Conservation (phyloP, 2,797 vertebrate species). For the Petrocephalus schoutedeni region DNA sequence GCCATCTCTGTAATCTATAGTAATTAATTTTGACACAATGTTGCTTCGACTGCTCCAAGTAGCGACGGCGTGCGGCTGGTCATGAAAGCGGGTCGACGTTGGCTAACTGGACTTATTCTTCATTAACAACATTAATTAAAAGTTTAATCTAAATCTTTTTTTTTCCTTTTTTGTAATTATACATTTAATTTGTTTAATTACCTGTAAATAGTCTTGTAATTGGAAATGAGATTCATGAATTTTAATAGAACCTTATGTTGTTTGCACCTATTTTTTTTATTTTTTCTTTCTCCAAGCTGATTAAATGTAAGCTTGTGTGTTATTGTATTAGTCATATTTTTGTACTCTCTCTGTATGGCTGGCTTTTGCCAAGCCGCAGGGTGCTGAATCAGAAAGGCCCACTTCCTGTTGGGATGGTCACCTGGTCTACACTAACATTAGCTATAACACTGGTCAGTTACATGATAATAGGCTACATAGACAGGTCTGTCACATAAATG, state of each 20-base stretch:
- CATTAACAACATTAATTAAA: conserved; percentile 12
- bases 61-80: not conserved
- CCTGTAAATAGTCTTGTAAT: not conserved
- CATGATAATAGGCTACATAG: not conserved
- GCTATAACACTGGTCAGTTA: not conserved
- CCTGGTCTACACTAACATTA: not conserved
- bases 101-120: conserved; percentile 11
- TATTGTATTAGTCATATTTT: not conserved
- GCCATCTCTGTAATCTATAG: not conserved
- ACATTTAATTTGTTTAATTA: conserved; percentile 24
- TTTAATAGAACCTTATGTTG: conserved; percentile 11
- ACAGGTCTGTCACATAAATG: not conserved
- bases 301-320: not conserved
- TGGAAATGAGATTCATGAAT: conserved; percentile 18
- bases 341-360: not conserved
- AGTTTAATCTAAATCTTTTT: conserved; percentile 16
- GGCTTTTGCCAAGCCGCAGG: not conserved
- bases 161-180: conserved; percentile 2
- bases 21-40: conserved; percentile 20
- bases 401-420: not conserved
- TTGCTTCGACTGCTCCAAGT: not conserved
- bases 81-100: not conserved
- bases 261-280: not conserved
- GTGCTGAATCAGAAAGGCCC: not conserved
- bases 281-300: not conserved